Evolutionary conservation across 2,797 vertebrate genomes (phyloP).

Genomic region (Meda fulgida): DNA sequence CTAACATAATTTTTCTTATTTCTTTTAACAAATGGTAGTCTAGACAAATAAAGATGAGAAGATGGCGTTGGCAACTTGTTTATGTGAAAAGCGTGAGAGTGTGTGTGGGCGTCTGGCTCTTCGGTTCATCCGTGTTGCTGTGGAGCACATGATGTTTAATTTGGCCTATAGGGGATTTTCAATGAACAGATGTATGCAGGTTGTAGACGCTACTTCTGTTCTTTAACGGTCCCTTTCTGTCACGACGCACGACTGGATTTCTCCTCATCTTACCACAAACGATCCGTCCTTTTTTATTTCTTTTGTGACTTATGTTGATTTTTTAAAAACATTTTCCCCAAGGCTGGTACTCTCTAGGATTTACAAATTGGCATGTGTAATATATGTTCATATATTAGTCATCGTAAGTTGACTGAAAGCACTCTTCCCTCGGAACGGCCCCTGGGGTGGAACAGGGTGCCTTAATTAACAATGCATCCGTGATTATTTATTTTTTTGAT

Average conservation of each 20-base stretch:
- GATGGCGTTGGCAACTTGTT: constrained; percentile 13
- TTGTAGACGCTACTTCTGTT: constrained; percentile 60
- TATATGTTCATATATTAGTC: constrained; percentile 58
- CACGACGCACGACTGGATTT: constrained; percentile 32
- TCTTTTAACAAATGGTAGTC: background rate
- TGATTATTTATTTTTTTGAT: constrained; percentile 23
- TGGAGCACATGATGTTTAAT: constrained; percentile 66
- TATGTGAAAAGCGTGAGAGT: constrained; percentile 28
- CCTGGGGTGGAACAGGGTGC: constrained; percentile 59
- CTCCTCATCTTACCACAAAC: background rate
- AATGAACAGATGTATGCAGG: constrained; percentile 69
- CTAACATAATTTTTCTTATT: background rate
- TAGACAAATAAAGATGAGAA: background rate
- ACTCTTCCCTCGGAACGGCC: constrained; percentile 54
- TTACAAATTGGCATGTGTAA: constrained; percentile 35
- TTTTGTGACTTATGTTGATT: background rate
- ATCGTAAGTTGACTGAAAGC: constrained; percentile 52
- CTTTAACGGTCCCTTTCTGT: constrained; percentile 23
- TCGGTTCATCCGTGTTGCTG: constrained; percentile 62
- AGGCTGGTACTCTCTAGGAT: constrained; percentile 17
- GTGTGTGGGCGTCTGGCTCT: constrained; percentile 43
- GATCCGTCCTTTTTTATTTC: background rate
- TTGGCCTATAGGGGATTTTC: constrained; percentile 70
- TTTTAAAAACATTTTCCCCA: background rate
- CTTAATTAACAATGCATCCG: constrained; percentile 61